phyloP scores from a whole-genome alignment of 35 echinoderm and acorn worm genomes.

The Nesometra sesokonis region DNA sequence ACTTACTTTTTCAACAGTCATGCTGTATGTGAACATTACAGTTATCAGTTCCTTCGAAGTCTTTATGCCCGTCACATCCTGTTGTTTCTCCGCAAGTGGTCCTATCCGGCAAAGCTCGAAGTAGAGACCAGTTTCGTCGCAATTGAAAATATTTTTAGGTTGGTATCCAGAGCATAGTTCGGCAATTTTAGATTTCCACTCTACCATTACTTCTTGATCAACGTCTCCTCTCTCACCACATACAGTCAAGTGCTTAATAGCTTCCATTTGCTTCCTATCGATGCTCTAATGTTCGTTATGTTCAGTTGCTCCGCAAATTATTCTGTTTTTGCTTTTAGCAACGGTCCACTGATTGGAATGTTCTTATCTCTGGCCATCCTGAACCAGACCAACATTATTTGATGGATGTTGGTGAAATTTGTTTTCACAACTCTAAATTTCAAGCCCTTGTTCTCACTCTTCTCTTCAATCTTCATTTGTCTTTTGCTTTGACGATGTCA shows the following conservation, averaged over 20 bases:
- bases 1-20: neutral
- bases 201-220: neutral
- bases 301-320: neutral
- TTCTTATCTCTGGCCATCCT: neutral
- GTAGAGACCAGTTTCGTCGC: slow-evolving; percentile 34
- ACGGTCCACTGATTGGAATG: neutral
- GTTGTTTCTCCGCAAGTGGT: neutral
- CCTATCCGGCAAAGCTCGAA: neutral
- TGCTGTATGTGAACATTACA: slow-evolving; percentile 9
- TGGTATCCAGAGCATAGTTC: neutral
- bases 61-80: slow-evolving; percentile 7
- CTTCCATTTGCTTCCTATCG: neutral
- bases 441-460: neutral
- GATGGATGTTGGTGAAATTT: neutral
- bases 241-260: neutral
- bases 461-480: neutral
- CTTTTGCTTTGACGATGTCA: neutral
- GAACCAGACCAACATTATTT: neutral
- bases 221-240: neutral
- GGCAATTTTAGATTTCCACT: slow-evolving; percentile 22
- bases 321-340: neutral
- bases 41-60: slow-evolving; percentile 22
- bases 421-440: neutral
- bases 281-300: neutral
- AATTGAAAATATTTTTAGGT: slow-evolving; percentile 27